These are phyloP conservation scores for Callosobruchus maculatus DNA, from an alignment of 2,888 invertebrate species.

Conservation along the genomic window DNA sequence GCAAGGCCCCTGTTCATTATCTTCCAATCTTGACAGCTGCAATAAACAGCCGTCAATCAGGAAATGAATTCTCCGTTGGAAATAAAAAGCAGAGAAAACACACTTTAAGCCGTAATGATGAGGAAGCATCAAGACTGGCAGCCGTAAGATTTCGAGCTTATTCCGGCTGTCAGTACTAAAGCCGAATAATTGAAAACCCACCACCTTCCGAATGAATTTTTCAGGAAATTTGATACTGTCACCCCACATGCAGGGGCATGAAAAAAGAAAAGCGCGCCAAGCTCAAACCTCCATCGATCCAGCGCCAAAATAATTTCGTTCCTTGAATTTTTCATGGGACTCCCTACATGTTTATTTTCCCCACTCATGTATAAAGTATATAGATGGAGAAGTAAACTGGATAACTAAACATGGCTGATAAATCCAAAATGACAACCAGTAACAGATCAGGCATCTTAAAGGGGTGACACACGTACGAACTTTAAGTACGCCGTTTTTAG, in stretches of 20 bases:
- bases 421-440: no score
- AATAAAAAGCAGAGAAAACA: slow-evolving; percentile 5
- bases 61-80: neutral
- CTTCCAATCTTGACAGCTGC: neutral
- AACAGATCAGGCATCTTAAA: no score
- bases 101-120: slow-evolving; percentile 12
- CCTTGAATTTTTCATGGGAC: neutral
- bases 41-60: neutral
- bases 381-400: neutral
- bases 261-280: neutral
- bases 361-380: neutral
- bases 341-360: neutral
- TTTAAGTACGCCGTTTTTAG: no score
- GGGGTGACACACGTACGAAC: no score
- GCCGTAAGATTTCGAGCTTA: slow-evolving; percentile 11
- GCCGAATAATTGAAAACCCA: slow-evolving; percentile 22
- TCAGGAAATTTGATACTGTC: slow-evolving; percentile 17
- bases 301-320: neutral
- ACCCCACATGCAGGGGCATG: slow-evolving; percentile 5
- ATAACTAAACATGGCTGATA: no score
- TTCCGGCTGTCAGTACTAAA: slow-evolving; percentile 15
- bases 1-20: no score
- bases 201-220: slow-evolving; percentile 6
- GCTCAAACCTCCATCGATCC: neutral
- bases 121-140: slow-evolving; percentile 17